Conservation (phyloP, 2,797 vertebrate genomes). For the Phaenicophaeus curvirostris region DNA sequence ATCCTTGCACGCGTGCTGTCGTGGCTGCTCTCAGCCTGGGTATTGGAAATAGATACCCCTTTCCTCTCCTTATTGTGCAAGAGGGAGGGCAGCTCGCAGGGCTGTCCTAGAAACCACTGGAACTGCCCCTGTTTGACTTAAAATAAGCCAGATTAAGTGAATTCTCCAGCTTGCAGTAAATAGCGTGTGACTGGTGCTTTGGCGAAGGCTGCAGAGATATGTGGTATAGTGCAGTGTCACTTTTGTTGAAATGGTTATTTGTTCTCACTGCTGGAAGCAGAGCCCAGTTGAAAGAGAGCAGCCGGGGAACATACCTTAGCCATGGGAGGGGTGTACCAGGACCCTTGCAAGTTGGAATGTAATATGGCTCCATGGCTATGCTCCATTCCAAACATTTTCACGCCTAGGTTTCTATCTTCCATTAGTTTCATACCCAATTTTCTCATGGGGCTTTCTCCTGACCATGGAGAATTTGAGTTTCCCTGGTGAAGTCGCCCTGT, state of each 20-base stretch:
- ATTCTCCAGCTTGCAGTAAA: constrained; percentile 10
- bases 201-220: not conserved
- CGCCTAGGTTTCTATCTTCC: not conserved
- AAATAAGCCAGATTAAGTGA: constrained; percentile 42
- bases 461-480: not conserved
- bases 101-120: not conserved
- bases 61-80: constrained; percentile 10
- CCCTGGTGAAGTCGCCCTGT: not conserved
- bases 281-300: not conserved
- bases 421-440: not conserved
- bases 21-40: not conserved
- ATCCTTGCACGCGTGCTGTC: not conserved
- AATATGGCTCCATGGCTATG: not conserved
- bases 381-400: not conserved
- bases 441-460: not conserved
- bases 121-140: not conserved
- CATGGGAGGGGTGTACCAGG: not conserved
- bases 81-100: constrained; percentile 38
- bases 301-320: not conserved
- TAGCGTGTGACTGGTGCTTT: not conserved
- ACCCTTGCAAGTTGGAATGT: not conserved
- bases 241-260: not conserved
- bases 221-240: not conserved
- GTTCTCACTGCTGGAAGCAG: not conserved
- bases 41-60: not conserved